Evolutionary conservation across 2,888 invertebrate species (phyloP), one percentile per base, ranked within the genome.

Genomic region (Eugnorisma glareosa): DNA sequence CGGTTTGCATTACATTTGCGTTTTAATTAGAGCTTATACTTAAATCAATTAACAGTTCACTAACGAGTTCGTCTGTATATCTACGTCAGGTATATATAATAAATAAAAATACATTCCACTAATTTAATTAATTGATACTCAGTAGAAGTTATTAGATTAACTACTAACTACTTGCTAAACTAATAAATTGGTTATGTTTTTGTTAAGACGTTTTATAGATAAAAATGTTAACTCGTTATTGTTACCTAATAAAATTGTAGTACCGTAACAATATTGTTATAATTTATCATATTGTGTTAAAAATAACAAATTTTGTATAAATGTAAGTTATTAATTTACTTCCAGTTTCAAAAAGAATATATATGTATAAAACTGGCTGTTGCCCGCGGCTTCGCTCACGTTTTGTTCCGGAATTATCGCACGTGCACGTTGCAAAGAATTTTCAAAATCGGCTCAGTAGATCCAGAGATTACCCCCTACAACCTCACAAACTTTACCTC

Each of bases 51-150:
- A 73, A 10, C 28, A 18, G 57, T 40, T 72, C 5, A 57, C 35
- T 79, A 80, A 79, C 57, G 28, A 67, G 57, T 51, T 24, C 40
- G 18, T 13, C 15, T 35, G n/a, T n/a, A n/a, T n/a, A n/a, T n/a
- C 71, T 71, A 48, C 73, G 31, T 59, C 24, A 57, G 28, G 13
- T 15, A 0, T 57, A 57, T 28, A 28, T 31, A 70, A 45, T 54
- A 45, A 37, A 57, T 40, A 73, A 48, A 64, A 78, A 57, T 15
- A 24, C 11, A 28, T 48, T 48, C 28, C 45, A 40, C 21, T 72
- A 40, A 57, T 78, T 59, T 59, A 73, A 73, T 43, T 51, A 73
- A 79, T 51, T 78, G 48, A 59, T 59, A 64, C n/a, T 10, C 40
- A 13, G 18, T 71, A 43, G 51, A 68, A 37, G 24, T 37, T 57